Evolutionary conservation across 2,888 invertebrate genomes (phyloP).

Genomic region (Rhyacophila evoluta): DNA sequence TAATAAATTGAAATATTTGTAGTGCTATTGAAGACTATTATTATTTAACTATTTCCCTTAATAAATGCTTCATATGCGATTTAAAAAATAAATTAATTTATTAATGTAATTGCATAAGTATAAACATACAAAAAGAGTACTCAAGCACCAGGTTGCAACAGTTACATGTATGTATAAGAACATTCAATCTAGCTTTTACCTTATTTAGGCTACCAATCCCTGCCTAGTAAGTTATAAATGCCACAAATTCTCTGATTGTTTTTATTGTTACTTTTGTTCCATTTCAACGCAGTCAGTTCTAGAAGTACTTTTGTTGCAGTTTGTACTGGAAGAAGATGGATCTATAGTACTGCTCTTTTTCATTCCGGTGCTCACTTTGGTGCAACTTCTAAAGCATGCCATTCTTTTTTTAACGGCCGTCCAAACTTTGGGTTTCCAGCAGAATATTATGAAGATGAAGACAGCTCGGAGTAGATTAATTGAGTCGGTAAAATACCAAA

Average conservation of each 20-base stretch:
- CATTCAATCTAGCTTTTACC: too few relatives aligned
- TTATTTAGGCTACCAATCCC: neutral
- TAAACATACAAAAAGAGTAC: too few relatives aligned
- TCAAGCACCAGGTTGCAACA: too few relatives aligned
- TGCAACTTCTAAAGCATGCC: neutral
- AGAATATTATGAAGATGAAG: slow-evolving; percentile 74
- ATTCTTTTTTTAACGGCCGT: slow-evolving; percentile 63
- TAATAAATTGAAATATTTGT: too few relatives aligned
- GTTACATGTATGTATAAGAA: too few relatives aligned
- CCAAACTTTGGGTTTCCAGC: slow-evolving; percentile 72
- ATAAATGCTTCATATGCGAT: too few relatives aligned
- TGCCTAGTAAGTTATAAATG: slow-evolving; percentile 11
- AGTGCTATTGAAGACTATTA: too few relatives aligned
- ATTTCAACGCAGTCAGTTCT: slow-evolving; percentile 16
- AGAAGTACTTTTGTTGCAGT: neutral
- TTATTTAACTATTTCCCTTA: too few relatives aligned
- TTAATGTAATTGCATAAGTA: too few relatives aligned
- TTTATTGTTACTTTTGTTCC: neutral
- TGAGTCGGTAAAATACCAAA: slow-evolving; percentile 66
- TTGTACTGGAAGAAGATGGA: neutral
- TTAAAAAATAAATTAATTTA: too few relatives aligned
- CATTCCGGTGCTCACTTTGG: neutral
- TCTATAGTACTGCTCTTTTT: neutral
- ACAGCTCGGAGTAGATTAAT: slow-evolving; percentile 72
- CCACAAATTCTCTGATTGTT: neutral